Evolutionary conservation across 2,888 invertebrate species (phyloP).

Genomic region (Luffia ferchaultella): DNA sequence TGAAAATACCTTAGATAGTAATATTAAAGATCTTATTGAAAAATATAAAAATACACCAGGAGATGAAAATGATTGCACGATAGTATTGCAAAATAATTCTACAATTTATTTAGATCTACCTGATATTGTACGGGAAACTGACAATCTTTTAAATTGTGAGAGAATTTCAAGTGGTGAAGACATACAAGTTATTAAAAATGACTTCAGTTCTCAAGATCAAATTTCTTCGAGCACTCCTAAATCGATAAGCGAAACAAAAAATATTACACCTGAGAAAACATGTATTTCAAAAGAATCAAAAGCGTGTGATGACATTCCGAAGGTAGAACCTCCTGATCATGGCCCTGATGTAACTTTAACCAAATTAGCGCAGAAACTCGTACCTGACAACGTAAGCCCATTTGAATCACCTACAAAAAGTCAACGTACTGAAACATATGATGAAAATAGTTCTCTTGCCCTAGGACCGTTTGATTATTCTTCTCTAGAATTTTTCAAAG

Average conservation of each 20-base stretch:
- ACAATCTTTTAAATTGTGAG: slow-evolving; percentile 40
- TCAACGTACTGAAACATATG: slow-evolving; percentile 50
- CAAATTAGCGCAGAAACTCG: slow-evolving; percentile 37
- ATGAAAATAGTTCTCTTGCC: slow-evolving; percentile 63
- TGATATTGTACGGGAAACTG: slow-evolving; percentile 32
- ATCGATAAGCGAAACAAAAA: slow-evolving; percentile 11
- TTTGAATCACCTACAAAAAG: slow-evolving; percentile 55
- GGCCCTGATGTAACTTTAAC: slow-evolving; percentile 26
- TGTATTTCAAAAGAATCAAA: slow-evolving; percentile 22
- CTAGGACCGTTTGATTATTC: slow-evolving; percentile 67
- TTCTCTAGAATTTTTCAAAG: slow-evolving; percentile 56
- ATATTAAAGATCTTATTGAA: slow-evolving; percentile 23
- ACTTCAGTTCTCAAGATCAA: slow-evolving; percentile 19
- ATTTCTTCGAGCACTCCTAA: slow-evolving; percentile 44
- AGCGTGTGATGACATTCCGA: not conserved
- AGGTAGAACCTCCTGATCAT: slow-evolving; percentile 23
- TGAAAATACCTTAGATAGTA: slow-evolving; percentile 22
- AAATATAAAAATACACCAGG: slow-evolving; percentile 23
- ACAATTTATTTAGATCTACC: slow-evolving; percentile 53
- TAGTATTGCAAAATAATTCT: slow-evolving; percentile 35
- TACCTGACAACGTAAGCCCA: slow-evolving; percentile 41
- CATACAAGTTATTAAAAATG: slow-evolving; percentile 18
- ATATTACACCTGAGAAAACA: not conserved
- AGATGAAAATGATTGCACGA: slow-evolving; percentile 18
- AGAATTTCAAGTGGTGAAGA: slow-evolving; percentile 16